Base-by-base conservation (phyloP, 1,140 invertebrate species). In the Oryzaephilus surinamensis region DNA sequence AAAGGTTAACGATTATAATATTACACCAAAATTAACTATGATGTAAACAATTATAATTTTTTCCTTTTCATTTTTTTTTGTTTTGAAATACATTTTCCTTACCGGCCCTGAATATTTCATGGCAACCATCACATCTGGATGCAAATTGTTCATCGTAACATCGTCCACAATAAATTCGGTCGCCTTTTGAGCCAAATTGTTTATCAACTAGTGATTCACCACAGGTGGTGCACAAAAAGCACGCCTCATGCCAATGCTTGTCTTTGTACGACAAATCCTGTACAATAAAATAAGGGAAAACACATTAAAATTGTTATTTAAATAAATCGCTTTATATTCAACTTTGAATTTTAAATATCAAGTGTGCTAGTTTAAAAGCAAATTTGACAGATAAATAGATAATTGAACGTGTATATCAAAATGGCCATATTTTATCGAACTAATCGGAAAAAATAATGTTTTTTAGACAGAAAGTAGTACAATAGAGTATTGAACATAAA, bases 261-360 rank as follows among this genome's bases (percentile, higher is more conserved):
- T 99, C 96, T 72, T 99, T 99, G 79, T 99, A 99, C 30, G 95
- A 98, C 61, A 99, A 73, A 76, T 99, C 97, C 95, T 99, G 70
- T 10, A 71, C 67, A 50, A 13, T 21, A 21, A 38, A 28, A 28
- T 7, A 6, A 12, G n/a, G 19, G 10, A 33, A 12, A 6, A 18
- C 7, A 15, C 6, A 16, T 18, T 15, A 5, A 18, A 19, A 6
- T 17, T 33, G 7, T 29, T 5, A 11, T n/a, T 11, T 6, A n/a
- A n/a, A n/a, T n/a, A n/a, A n/a, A n/a, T n/a, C n/a, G n/a, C n/a
- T n/a, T n/a, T n/a, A n/a, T n/a, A n/a, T n/a, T n/a, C n/a, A n/a
- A n/a, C n/a, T n/a, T n/a, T n/a, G n/a, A n/a, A n/a, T n/a, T n/a
- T n/a, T n/a, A n/a, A n/a, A n/a, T n/a, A n/a, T n/a, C n/a, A n/a